Evolutionary conservation across 2,797 vertebrate genomes (phyloP), one percentile per base, ranked within the genome.

Genomic region (Acanthiza pusilla): DNA sequence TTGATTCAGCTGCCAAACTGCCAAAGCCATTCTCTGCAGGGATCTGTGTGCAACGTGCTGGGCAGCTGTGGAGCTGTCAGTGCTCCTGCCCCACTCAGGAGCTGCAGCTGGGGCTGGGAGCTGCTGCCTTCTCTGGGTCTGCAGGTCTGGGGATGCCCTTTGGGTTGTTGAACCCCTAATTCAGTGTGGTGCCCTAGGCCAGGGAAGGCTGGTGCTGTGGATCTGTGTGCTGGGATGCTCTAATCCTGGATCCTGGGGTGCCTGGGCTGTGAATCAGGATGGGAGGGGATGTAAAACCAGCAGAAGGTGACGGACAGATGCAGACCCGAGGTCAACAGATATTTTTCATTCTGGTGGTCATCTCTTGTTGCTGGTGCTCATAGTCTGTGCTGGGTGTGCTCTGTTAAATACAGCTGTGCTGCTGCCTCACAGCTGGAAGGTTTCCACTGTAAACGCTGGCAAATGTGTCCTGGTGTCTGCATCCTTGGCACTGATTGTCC

Each of bases 11-110:
- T 89, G 89, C 93, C 75, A 75, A 88, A 72, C 62, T 90, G 91
- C 71, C 74, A 94, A 65, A 81, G 36, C 22, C 2, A 1, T 55
- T 85, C 72, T 91, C 65, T 80, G 88, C 76, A 58, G 87, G 68
- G 87, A 54, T 78, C 22, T 0, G 0, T 80, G 77, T 76, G 58
- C 63, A 42, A 8, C 1, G 40, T 88, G 85, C 81, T 58, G 85
- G 92, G 81, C 93, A 93, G 92, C 78, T 80, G 68, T 47, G 78
- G 84, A 91, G 82, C 86, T 94, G 42, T 51, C 84, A 58, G 87
- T 3, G 3, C 63, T 77, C 47, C 77, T 47, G 93, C 45, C 68
- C 58, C 19, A 26, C 57, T 26, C 27, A 1, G 65, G 65, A 54
- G 65, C 84, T 40, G 77, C 50, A 66, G 84, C 63, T 86, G 92